Percentiles rank a stretch among this genome's conserved stretches.
Evolutionary conservation across 1,140 invertebrate genomes (phyloP).

Genomic region (Oryctes rhinoceros): DNA sequence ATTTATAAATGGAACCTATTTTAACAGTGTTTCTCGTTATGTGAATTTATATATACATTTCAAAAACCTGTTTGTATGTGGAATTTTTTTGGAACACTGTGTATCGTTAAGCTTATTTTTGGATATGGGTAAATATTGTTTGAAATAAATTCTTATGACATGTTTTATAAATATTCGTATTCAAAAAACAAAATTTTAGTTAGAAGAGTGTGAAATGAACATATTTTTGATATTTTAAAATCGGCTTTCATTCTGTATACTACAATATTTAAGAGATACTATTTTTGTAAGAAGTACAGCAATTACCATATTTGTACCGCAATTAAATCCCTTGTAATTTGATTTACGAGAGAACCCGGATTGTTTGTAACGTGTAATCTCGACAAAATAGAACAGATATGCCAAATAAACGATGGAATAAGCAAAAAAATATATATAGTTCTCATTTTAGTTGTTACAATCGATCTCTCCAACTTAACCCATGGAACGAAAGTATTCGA

Average conservation of each 20-base stretch:
- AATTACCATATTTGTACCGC: slow-evolving; percentile 8
- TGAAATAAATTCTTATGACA: too few species aligned
- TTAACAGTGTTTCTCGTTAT: too few species aligned
- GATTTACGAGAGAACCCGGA: not conserved
- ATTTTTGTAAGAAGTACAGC: slow-evolving; percentile 11
- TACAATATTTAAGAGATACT: slow-evolving; percentile 1
- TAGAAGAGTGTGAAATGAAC: too few species aligned
- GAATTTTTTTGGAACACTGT: too few species aligned
- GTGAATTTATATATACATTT: too few species aligned
- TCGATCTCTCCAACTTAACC: slow-evolving; percentile 64
- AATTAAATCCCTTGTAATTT: slow-evolving; percentile 1
- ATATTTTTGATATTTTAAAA: too few species aligned
- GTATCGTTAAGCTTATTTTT: too few species aligned
- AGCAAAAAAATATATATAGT: not conserved
- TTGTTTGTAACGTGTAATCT: not conserved
- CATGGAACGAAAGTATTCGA: slow-evolving; percentile 62
- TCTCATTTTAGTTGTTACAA: slow-evolving; percentile 62
- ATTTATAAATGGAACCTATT: too few species aligned
- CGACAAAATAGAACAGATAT: not conserved
- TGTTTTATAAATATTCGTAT: too few species aligned
- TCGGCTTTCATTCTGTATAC: not conserved
- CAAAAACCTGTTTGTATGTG: too few species aligned
- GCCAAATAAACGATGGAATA: not conserved
- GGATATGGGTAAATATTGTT: too few species aligned
- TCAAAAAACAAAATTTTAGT: too few species aligned